Evolutionary conservation across 2,113 vertebrate species (phyloP).

Genomic region (Phylloscopus trochilus): DNA sequence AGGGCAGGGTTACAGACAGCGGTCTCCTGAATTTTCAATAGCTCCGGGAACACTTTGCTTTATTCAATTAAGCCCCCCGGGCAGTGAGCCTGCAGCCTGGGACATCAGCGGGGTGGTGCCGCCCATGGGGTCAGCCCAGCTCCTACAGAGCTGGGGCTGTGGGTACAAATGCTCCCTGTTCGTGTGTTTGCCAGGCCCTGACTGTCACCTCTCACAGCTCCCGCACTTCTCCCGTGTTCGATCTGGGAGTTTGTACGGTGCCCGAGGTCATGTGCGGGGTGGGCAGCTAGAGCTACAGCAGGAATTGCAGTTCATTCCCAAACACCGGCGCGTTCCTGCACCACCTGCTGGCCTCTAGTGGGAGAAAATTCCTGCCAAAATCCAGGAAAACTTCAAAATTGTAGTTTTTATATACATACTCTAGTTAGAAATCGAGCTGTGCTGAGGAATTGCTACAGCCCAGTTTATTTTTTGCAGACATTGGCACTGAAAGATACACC

Average conservation of each 20-base stretch:
- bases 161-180: neutral
- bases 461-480: conserved; percentile 75
- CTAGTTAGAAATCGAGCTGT: neutral
- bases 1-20: neutral
- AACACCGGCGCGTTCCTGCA: neutral
- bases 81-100: neutral
- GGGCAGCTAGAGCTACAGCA: rapidly evolving
- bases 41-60: neutral
- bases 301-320: rapidly evolving
- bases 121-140: neutral
- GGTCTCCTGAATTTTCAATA: neutral
- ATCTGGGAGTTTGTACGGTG: rapidly evolving
- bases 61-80: neutral
- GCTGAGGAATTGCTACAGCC: neutral
- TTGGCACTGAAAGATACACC: conserved; percentile 86
- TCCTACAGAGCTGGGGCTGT: no score
- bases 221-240: neutral
- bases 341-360: conserved; percentile 56
- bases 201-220: neutral
- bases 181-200: neutral
- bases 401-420: rapidly evolving
- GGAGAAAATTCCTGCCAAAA: neutral
- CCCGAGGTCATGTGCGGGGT: rapidly evolving
- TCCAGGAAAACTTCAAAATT: rapidly evolving
- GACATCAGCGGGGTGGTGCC: rapidly evolving